Evolutionary conservation across 2,888 invertebrate genomes (phyloP), one percentile per base, ranked within the genome.

Genomic region (Lissonota sp.): DNA sequence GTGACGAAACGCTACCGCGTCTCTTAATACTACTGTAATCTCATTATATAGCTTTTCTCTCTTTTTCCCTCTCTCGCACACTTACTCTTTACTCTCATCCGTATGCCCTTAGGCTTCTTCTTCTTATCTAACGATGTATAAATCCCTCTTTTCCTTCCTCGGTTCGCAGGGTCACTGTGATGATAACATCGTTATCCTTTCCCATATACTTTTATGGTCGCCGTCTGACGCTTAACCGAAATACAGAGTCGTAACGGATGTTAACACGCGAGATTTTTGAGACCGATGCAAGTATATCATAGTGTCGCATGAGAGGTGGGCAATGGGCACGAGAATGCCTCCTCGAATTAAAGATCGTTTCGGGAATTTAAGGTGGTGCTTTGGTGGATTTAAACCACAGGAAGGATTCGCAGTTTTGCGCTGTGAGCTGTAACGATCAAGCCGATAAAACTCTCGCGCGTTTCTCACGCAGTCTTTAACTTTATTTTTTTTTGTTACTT

Each of bases 141-240:
- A 7, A 12, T 53, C 14, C 12, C 49, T n/a, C 10, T 49, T n/a
- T 37, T 44, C 26, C 14, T 37, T 51, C 72, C 37, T 72, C 39
- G 55, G 7, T 14, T 73, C 67, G 14, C 42, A 70, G 78, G 70
- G 73, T 78, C 78, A 74, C 81, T 49, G 70, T 39, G 78, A 85
- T 85, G 90, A 90, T 90, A 90, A 90, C 90, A 90, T 90, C 90
- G 90, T 90, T 89, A 90, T 90, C 87, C 88, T 88, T 89, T 87
- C 88, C 87, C 89, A 87, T 89, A 90, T 90, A 90, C 89, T 87
- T 89, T 90, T 90, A 90, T 90, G 88, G 89, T 86, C 80, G 78
- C 26, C 77, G 85, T 87, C 84, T 86, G 79, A 87, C 85, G 84
- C 87, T 87, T 85, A 86, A 87, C 87, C 89, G 86, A 89, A 89